phyloP scores from a whole-genome alignment of 2,797 vertebrate genomes.

The Synanceia verrucosa region DNA sequence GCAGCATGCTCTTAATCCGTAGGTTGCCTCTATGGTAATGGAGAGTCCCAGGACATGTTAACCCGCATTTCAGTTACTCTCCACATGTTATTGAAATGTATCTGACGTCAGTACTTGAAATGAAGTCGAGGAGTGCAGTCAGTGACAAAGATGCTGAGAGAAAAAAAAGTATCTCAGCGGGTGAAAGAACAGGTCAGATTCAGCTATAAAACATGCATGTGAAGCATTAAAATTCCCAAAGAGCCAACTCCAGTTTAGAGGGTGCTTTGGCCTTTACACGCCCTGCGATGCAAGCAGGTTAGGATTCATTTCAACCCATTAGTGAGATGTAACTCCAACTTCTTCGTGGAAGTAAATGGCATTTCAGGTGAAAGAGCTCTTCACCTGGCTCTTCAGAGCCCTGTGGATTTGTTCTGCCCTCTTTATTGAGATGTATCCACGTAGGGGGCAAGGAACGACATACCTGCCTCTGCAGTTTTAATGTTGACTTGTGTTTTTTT shows the following conservation, averaged over 20 bases:
- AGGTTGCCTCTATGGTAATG: slow-evolving; percentile 71
- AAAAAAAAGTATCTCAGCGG: slow-evolving; percentile 15
- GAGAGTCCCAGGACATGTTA: slow-evolving; percentile 56
- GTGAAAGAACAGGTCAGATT: slow-evolving; percentile 44
- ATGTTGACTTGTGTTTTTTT: slow-evolving; percentile 48
- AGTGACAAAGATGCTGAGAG: slow-evolving; percentile 5
- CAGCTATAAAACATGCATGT: slow-evolving; percentile 53
- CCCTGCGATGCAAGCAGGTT: slow-evolving; percentile 7
- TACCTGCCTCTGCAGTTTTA: slow-evolving; percentile 68
- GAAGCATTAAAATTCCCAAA: slow-evolving; percentile 48
- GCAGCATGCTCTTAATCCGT: slow-evolving; percentile 72
- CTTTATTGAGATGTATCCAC: slow-evolving; percentile 52
- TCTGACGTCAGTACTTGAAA: slow-evolving; percentile 36
- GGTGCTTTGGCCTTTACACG: slow-evolving; percentile 17
- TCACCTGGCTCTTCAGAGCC: slow-evolving; percentile 34
- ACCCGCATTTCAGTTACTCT: slow-evolving; percentile 59
- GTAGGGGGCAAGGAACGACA: slow-evolving; percentile 56
- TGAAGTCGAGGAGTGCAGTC: slow-evolving; percentile 8
- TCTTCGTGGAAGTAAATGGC: slow-evolving; percentile 32
- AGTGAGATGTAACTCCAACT: slow-evolving; percentile 27
- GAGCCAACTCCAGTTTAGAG: slow-evolving; percentile 46
- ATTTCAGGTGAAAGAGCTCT: slow-evolving; percentile 38
- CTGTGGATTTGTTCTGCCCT: slow-evolving; percentile 32
- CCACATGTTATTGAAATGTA: slow-evolving; percentile 32
- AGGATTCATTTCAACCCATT: slow-evolving; percentile 24